Percentiles rank a stretch among this genome's conserved stretches.
These are phyloP conservation scores for Ylistrum balloti DNA, from an alignment of 1,140 invertebrate genomes.

Conservation along the genomic window DNA sequence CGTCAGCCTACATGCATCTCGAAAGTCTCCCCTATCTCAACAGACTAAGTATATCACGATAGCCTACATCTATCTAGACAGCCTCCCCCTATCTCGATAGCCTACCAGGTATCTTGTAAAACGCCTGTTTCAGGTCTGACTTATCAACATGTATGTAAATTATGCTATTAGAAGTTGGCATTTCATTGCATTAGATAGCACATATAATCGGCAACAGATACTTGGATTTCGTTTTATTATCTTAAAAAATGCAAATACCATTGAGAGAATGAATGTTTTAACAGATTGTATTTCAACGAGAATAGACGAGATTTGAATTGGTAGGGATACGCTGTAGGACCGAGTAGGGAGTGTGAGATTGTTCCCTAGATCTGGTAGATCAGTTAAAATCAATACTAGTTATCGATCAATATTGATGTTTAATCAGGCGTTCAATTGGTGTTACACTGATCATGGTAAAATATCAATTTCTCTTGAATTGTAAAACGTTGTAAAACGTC, in stretches of 20 bases:
- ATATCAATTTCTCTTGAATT: background rate
- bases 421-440: background rate
- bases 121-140: background rate
- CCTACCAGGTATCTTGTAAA: too few species aligned
- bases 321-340: background rate
- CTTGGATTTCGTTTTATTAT: background rate
- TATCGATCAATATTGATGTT: conserved; percentile 23
- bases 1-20: too few species aligned
- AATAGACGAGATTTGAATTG: background rate
- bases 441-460: background rate
- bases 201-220: background rate
- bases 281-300: background rate
- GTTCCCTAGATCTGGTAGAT: background rate
- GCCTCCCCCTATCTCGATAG: too few species aligned
- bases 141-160: background rate
- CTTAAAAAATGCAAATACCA: background rate
- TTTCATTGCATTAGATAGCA: background rate
- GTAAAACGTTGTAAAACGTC: background rate
- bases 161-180: background rate
- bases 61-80: too few species aligned
- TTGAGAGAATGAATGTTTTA: background rate
- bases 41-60: too few species aligned
- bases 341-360: background rate
- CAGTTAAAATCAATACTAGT: conserved; percentile 8
- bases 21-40: too few species aligned